A percentile compares a stretch with the other conserved stretches of the same genome.
These are phyloP conservation scores for Oreochromis grahami DNA, from an alignment of 2,797 vertebrate species.

Conservation along the genomic window DNA sequence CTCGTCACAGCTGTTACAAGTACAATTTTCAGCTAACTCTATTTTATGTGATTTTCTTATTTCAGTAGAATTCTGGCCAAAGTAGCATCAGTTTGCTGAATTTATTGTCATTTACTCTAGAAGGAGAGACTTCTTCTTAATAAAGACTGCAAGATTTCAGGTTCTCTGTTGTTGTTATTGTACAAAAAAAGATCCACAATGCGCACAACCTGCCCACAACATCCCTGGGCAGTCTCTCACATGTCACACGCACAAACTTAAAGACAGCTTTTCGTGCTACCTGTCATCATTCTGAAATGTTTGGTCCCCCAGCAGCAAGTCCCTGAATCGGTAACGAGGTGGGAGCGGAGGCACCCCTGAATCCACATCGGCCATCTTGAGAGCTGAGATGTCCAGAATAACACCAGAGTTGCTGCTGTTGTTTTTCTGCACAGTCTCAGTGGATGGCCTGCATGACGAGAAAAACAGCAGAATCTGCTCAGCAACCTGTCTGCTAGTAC, in stretches of 20 bases:
- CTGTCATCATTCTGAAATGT: constrained; percentile 92
- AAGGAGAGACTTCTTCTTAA: not conserved
- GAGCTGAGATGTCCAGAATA: constrained; percentile 82
- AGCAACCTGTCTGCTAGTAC: not conserved
- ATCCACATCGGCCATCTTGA: constrained; percentile 89
- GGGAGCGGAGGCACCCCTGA: constrained; percentile 90
- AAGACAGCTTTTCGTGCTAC: constrained; percentile 62
- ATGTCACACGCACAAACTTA: not conserved
- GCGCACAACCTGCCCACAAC: not conserved
- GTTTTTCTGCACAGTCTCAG: constrained; percentile 69
- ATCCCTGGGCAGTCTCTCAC: not conserved
- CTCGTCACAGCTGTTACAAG: not conserved
- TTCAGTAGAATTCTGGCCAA: not conserved
- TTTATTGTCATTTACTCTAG: not conserved
- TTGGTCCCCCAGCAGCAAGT: constrained; percentile 93
- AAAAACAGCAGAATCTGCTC: not conserved
- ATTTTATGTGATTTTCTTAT: not conserved
- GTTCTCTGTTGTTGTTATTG: not conserved
- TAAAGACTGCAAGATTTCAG: not conserved
- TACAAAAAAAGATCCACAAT: not conserved
- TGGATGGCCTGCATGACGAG: constrained; percentile 44
- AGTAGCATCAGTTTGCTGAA: not conserved
- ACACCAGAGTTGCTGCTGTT: constrained; percentile 80
- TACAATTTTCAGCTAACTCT: not conserved
- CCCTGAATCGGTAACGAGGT: constrained; percentile 92